Percentiles rank a stretch among this genome's conserved stretches.
These are phyloP conservation scores for Oreochromis grahami DNA, from an alignment of 2,797 vertebrate species.

Conservation along the genomic window DNA sequence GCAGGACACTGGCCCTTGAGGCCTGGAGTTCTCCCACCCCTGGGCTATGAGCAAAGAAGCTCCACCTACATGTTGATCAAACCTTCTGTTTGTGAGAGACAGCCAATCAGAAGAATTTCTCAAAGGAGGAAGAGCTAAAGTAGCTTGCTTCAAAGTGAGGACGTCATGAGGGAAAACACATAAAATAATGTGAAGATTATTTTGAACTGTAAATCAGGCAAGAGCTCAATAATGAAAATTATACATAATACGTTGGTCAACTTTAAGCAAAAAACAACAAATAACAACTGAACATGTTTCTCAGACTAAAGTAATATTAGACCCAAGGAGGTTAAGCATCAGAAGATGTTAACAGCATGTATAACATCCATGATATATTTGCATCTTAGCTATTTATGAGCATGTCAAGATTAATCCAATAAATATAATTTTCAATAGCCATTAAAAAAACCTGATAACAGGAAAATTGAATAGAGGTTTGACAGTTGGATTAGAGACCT, in stretches of 20 bases:
- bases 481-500: background rate
- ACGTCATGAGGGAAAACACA: background rate
- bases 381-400: background rate
- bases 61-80: background rate
- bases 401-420: background rate
- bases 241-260: background rate
- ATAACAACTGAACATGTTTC: background rate
- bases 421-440: background rate
- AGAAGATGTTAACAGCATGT: background rate
- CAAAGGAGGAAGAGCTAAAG: background rate
- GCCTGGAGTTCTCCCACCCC: background rate
- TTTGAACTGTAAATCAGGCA: background rate
- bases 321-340: background rate
- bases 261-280: background rate
- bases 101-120: background rate
- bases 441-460: background rate
- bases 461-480: background rate
- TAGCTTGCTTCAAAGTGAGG: background rate
- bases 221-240: background rate
- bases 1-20: background rate
- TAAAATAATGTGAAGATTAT: background rate
- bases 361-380: background rate
- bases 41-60: background rate
- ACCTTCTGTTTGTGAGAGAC: background rate
- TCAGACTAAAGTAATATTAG: background rate